Conservation (phyloP, 92 coral and sea anemone species). For the Palythoa heliodiscus region DNA sequence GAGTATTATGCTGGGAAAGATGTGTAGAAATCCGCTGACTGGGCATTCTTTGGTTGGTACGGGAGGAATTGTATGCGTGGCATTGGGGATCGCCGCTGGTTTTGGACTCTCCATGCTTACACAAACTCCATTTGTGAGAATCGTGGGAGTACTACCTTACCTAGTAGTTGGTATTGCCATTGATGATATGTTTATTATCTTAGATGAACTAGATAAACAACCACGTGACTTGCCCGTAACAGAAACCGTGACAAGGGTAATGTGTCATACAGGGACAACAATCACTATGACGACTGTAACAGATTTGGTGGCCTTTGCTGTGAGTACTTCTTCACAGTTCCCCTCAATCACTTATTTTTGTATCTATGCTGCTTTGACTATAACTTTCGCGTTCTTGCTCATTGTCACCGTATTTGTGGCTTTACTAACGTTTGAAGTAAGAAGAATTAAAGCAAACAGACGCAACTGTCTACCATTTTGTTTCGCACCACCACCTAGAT, state of each 20-base stretch:
- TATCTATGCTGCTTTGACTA: constrained; percentile 56
- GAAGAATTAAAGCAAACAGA: constrained; percentile 55
- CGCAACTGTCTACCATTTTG: constrained; percentile 63
- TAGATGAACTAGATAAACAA: constrained; percentile 72
- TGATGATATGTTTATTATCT: constrained; percentile 82
- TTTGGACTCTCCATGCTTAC: constrained; percentile 66
- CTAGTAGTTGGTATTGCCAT: constrained; percentile 82
- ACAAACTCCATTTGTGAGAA: constrained; percentile 66
- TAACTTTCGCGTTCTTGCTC: constrained; percentile 54
- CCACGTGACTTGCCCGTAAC: constrained; percentile 49
- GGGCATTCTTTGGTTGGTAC: constrained; percentile 70
- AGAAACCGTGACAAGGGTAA: constrained; percentile 70
- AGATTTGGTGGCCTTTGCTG: constrained; percentile 84
- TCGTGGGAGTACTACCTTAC: constrained; percentile 81
- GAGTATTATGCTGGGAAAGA: constrained; percentile 65
- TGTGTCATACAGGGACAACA: constrained; percentile 78
- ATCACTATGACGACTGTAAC: constrained; percentile 84
- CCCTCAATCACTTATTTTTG: constrained; percentile 65
- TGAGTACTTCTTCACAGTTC: constrained; percentile 70
- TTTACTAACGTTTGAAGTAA: constrained; percentile 57
- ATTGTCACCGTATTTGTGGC: constrained; percentile 62
- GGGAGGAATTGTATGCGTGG: constrained; percentile 74
- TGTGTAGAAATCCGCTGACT: constrained; percentile 68
- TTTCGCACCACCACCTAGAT: constrained; percentile 52
- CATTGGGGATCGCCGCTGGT: constrained; percentile 72